These are phyloP conservation scores for Nasonia oneida DNA, from an alignment of 2,888 invertebrate genomes.

Conservation along the genomic window DNA sequence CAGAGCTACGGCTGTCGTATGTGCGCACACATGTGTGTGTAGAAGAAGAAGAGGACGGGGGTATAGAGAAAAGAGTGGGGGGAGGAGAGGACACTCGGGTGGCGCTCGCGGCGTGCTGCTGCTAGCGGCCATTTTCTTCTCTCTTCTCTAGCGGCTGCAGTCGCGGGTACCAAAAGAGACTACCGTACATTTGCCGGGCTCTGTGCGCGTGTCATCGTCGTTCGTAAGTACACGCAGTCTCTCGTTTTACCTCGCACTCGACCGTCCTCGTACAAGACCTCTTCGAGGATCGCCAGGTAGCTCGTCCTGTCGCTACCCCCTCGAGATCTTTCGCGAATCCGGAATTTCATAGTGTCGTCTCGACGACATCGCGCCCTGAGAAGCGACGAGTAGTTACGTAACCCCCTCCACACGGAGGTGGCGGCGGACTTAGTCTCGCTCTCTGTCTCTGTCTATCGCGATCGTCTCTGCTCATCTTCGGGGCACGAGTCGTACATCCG, in stretches of 20 bases:
- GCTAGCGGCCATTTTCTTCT: slow-evolving; percentile 62
- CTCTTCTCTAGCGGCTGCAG: slow-evolving; percentile 60
- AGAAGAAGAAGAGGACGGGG: not conserved
- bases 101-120: slow-evolving; percentile 52
- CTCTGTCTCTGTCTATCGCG: not conserved
- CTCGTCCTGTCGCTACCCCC: not conserved
- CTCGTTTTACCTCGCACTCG: not conserved
- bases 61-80: not conserved
- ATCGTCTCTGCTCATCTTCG: not conserved
- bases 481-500: not conserved
- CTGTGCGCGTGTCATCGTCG: slow-evolving; percentile 52
- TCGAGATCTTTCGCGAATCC: not conserved
- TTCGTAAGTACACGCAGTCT: slow-evolving; percentile 54
- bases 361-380: not conserved
- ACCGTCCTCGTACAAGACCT: not conserved
- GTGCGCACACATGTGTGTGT: not conserved
- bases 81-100: slow-evolving; percentile 34
- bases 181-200: slow-evolving; percentile 54
- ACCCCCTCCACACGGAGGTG: slow-evolving; percentile 47
- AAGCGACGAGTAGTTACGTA: slow-evolving; percentile 63
- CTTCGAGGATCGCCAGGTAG: not conserved
- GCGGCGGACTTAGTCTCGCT: not conserved
- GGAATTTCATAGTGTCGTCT: not conserved
- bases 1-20: not conserved
- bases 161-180: slow-evolving; percentile 66